These are phyloP conservation scores for Pristionchus fissidentatus DNA, from an alignment of 2,888 invertebrate species.

Conservation along the genomic window DNA sequence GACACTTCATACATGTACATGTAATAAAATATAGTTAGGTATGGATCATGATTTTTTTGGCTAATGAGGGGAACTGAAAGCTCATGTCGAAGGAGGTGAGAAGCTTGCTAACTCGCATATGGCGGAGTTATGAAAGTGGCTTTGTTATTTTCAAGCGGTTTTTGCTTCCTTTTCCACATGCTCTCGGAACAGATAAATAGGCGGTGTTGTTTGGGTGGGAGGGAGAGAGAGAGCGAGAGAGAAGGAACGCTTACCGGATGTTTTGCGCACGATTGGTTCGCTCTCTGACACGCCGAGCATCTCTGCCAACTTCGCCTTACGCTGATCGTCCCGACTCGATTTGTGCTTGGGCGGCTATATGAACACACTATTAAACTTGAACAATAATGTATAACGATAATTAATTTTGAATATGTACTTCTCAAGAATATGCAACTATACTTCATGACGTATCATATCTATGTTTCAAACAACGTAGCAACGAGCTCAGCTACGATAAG, in stretches of 20 bases:
- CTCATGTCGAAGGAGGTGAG: no score
- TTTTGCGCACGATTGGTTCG: conserved; percentile 23
- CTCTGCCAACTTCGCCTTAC: conserved; percentile 27
- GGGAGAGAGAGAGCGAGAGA: neutral
- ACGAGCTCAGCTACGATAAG: neutral
- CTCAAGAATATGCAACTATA: neutral
- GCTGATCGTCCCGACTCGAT: conserved; percentile 29
- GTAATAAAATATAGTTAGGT: no score
- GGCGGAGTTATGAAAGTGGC: no score
- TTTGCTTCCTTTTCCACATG: no score
- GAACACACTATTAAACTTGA: neutral
- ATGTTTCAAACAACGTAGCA: neutral
- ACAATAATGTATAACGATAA: neutral
- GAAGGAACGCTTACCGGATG: conserved; percentile 8
- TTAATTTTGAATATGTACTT: neutral
- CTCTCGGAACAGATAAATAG: no score
- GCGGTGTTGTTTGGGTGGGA: no score
- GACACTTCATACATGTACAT: no score
- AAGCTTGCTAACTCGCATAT: no score
- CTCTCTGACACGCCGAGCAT: conserved; percentile 38
- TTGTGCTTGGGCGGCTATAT: neutral
- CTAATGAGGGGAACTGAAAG: no score
- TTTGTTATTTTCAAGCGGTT: no score
- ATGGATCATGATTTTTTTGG: no score
- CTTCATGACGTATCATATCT: no score